phyloP scores from a whole-genome alignment of 1,140 invertebrate species.

The Drosophila takahashii region DNA sequence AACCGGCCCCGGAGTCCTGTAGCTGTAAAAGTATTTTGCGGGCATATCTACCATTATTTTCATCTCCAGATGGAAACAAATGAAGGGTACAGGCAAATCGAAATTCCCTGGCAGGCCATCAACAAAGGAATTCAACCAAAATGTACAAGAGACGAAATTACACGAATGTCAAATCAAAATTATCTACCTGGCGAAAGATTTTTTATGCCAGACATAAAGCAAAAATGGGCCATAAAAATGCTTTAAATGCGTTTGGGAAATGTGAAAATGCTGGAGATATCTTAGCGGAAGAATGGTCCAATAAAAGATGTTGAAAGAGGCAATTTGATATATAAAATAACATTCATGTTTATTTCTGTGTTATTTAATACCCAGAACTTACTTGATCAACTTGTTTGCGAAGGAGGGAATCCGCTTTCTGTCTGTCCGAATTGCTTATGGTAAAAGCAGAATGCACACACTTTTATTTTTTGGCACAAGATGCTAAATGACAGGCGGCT shows the following conservation, averaged over 20 bases:
- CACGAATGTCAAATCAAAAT: constrained; percentile 43
- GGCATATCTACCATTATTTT: neutral
- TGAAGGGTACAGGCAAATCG: constrained; percentile 22
- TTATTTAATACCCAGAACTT: constrained; percentile 22
- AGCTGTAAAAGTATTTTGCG: constrained; percentile 33
- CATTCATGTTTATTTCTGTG: neutral
- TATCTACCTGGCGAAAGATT: constrained; percentile 27
- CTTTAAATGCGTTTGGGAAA: constrained; percentile 38
- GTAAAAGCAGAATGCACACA: constrained; percentile 18
- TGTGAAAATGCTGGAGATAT: constrained; percentile 21
- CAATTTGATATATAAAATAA: constrained; percentile 3
- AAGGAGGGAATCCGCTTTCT: constrained; percentile 1
- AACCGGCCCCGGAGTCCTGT: constrained; percentile 28
- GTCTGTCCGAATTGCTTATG: constrained; percentile 25
- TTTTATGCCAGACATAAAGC: constrained; percentile 24
- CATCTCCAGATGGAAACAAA: constrained; percentile 7
- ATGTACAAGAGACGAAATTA: constrained; percentile 25
- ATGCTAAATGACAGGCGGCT: constrained; percentile 61
- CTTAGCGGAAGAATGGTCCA: constrained; percentile 1
- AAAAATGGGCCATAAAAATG: constrained; percentile 46
- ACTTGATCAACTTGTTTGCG: constrained; percentile 31
- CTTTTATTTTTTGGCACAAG: constrained; percentile 26
- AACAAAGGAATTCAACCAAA: constrained; percentile 24
- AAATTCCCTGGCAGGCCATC: constrained; percentile 22
- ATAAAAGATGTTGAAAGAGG: constrained; percentile 12